Base-by-base conservation (phyloP, 2,797 vertebrate genomes). In the Gorsachius magnificus region DNA sequence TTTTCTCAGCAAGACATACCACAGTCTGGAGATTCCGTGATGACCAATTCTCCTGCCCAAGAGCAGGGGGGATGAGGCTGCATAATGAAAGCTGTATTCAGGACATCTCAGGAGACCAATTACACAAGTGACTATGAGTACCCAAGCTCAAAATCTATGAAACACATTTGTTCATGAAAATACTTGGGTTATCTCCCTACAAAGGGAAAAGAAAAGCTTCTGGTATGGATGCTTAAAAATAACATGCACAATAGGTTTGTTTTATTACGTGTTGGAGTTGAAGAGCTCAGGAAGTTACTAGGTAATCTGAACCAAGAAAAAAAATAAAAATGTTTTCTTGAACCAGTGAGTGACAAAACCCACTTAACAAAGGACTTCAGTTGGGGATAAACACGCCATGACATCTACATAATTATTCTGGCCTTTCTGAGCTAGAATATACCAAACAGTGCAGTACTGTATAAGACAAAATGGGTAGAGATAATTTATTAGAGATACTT, bases 391-490 rank as follows among this genome's bases (percentile, higher is more conserved):
- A 84, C 24, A 64, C 22, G 80, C 6, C 6, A 21, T 53, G 50
- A 83, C 69, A 36, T 50, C 72, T 71, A 53, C 31, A 77, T n/a
- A 94, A 90, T 89, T 86, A 80, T 91, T 72, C 17, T 85, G 63
- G 33, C 58, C 29, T 64, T 84, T 63, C 51, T 83, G 86, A 69
- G 41, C 8, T 56, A 64, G 22, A 83, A 9, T 51, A 85, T n/a
- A 80, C 29, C 14, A 89, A 95, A n/a, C 11, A 57, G 48, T 91
- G 81, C 50, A 95, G 57, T 46, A 71, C 24, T 77, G 74, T 77
- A 63, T 68, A 65, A 60, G 61, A 88, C 38, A 97, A 95, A 95
- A 91, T 66, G 75, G 11, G 15, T 17, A 96, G 21, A 65, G 31
- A 89, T 61, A 53, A 65, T 87, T 89, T 70, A 87, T 89, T 94